These are phyloP conservation scores for Brenthis ino DNA, from an alignment of 2,888 invertebrate genomes.

Conservation along the genomic window DNA sequence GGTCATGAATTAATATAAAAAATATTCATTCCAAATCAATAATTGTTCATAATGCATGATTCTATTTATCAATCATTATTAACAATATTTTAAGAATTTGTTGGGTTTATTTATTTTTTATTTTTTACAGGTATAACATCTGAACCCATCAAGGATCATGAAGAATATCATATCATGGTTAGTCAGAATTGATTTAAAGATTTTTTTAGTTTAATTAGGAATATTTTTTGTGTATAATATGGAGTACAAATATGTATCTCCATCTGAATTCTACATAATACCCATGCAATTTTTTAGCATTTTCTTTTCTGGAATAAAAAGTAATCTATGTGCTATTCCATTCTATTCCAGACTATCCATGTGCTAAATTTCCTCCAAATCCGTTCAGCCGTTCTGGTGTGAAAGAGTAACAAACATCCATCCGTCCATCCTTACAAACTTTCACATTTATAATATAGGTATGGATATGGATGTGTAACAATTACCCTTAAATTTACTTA, in stretches of 20 bases:
- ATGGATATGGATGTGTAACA: too few relatives aligned
- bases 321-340: too few relatives aligned
- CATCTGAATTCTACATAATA: neutral
- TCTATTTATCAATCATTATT: neutral
- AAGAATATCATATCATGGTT: slow-evolving; percentile 96
- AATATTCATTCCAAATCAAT: neutral
- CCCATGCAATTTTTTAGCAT: too few relatives aligned
- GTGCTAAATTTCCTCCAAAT: too few relatives aligned
- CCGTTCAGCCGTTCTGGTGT: too few relatives aligned
- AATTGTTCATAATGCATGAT: slow-evolving; percentile 10
- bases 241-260: neutral
- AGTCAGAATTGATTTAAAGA: slow-evolving; percentile 45
- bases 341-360: too few relatives aligned
- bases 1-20: slow-evolving; percentile 8
- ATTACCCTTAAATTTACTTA: slow-evolving; percentile 3
- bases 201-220: neutral
- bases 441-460: too few relatives aligned
- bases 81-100: slow-evolving; percentile 2
- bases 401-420: too few relatives aligned
- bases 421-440: too few relatives aligned
- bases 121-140: slow-evolving; percentile 76
- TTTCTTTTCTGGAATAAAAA: too few relatives aligned
- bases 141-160: slow-evolving; percentile 93
- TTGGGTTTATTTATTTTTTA: neutral
- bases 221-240: too few relatives aligned